phyloP scores from a whole-genome alignment of 2,888 invertebrate genomes.

The Dasysyrphus tricinctus region DNA sequence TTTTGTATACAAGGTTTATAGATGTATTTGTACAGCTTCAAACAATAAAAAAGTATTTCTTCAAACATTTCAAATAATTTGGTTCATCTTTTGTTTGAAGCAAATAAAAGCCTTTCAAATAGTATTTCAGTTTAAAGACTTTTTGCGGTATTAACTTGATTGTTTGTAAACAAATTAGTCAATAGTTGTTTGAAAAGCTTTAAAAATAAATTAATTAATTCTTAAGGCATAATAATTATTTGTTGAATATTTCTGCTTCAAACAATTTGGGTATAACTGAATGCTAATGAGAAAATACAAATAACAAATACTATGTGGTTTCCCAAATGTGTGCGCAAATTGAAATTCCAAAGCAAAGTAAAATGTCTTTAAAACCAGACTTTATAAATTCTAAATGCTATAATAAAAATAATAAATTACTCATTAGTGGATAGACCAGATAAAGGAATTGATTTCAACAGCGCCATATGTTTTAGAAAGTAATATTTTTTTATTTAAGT shows the following conservation, averaged over 20 bases:
- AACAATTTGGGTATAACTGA: neutral
- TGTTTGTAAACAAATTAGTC: constrained; percentile 7
- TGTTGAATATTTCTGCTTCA: neutral
- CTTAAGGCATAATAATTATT: neutral
- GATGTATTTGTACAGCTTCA: no score
- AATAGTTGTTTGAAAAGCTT: neutral
- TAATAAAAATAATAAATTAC: neutral
- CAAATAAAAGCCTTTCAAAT: neutral
- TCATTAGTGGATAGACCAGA: neutral
- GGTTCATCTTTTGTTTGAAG: neutral
- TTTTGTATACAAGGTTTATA: neutral
- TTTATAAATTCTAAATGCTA: neutral
- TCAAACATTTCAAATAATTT: neutral
- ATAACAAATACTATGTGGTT: neutral
- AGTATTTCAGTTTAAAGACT: neutral
- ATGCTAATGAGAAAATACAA: neutral
- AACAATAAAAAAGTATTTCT: no score
- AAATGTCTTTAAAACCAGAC: neutral
- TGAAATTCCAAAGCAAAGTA: neutral
- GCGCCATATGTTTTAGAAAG: neutral
- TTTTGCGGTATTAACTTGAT: neutral
- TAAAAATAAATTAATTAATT: neutral
- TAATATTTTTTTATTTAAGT: neutral
- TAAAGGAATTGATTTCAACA: neutral
- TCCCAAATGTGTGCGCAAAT: neutral